A percentile compares a stretch with the other conserved stretches of the same genome.
These are phyloP conservation scores for Hirundichthys speculiger DNA, from an alignment of 2,113 vertebrate species.

Conservation along the genomic window DNA sequence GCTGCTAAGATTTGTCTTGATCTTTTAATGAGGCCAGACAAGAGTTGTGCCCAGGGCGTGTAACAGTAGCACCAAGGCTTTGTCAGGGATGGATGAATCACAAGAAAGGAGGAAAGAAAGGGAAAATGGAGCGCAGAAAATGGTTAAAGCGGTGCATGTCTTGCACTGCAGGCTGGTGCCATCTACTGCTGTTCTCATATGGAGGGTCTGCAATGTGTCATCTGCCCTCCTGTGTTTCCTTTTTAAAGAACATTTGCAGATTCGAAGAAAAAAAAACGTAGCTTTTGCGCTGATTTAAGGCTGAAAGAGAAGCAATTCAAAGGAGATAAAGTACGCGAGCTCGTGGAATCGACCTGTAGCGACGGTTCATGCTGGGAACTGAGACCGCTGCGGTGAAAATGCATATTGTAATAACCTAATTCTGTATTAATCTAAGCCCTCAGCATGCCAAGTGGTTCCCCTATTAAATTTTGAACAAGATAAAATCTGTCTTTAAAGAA, in stretches of 20 bases:
- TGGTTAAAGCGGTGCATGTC: constrained; percentile 7
- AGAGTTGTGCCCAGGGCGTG: constrained; percentile 46
- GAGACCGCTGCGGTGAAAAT: constrained; percentile 36
- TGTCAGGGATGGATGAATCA: constrained; percentile 59
- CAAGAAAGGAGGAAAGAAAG: constrained; percentile 11
- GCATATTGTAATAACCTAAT: constrained; percentile 35
- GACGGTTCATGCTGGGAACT: neutral
- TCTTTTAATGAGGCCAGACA: constrained; percentile 76
- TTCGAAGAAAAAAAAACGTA: neutral
- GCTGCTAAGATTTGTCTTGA: constrained; percentile 73
- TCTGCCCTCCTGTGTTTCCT: neutral
- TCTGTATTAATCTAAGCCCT: constrained; percentile 6
- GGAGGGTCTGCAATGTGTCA: neutral
- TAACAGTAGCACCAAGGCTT: constrained; percentile 52
- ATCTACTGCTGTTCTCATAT: constrained; percentile 61
- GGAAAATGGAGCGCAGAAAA: constrained; percentile 18
- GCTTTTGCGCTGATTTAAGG: neutral
- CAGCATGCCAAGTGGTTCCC: constrained; percentile 33
- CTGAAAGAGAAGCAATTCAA: neutral
- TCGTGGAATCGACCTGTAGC: too few relatives aligned
- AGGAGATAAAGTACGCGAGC: neutral
- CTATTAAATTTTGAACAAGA: constrained; percentile 53
- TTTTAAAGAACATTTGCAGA: constrained; percentile 12
- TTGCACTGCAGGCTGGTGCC: constrained; percentile 63
- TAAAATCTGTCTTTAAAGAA: constrained; percentile 51